These are phyloP conservation scores for Phytoseiulus persimilis DNA, from an alignment of 2,888 invertebrate genomes.

Conservation along the genomic window DNA sequence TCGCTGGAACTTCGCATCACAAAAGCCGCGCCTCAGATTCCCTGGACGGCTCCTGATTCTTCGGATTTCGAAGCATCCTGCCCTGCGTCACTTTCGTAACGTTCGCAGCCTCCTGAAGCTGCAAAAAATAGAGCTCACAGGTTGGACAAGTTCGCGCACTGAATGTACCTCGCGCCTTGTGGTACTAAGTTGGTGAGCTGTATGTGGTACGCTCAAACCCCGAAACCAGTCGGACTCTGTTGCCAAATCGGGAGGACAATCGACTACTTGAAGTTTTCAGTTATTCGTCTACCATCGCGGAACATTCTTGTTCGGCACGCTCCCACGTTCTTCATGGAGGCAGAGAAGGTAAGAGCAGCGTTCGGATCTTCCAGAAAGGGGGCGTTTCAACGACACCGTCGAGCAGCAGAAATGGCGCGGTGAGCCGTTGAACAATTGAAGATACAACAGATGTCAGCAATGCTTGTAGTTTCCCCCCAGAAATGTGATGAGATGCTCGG, in stretches of 20 bases:
- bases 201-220: not conserved
- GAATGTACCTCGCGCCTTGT: not conserved
- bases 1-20: too few relatives aligned
- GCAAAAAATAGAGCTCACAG: not conserved
- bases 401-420: not conserved
- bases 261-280: not conserved
- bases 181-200: not conserved
- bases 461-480: not conserved
- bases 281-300: not conserved
- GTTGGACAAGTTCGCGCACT: not conserved
- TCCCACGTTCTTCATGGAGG: not conserved
- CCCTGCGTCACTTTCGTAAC: too few relatives aligned
- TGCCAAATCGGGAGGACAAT: not conserved
- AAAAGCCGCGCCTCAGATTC: too few relatives aligned
- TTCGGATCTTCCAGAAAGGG: not conserved
- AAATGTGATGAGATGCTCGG: not conserved
- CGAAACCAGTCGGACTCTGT: not conserved
- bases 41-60: too few relatives aligned
- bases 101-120: too few relatives aligned
- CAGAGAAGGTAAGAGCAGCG: not conserved
- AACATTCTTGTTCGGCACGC: not conserved
- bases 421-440: not conserved
- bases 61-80: too few relatives aligned
- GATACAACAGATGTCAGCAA: not conserved
- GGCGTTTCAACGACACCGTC: not conserved